A percentile compares a stretch with the other conserved stretches of the same genome.
Evolutionary conservation across 2,797 vertebrate genomes (phyloP).

Genomic region (Gouania willdenowi): DNA sequence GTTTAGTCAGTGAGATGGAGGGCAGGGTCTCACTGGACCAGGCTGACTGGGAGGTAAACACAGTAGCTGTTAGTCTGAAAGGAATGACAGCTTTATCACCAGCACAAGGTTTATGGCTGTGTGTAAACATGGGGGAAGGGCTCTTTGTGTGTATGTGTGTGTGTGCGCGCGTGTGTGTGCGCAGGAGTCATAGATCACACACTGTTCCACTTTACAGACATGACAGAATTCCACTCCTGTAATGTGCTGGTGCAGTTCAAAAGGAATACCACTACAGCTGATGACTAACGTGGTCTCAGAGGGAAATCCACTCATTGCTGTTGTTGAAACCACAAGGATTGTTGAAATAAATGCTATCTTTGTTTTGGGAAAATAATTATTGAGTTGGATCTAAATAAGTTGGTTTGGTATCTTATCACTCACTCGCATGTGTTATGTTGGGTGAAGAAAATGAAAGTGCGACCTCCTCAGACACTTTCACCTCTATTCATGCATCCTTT

Average conservation of each 20-base stretch:
- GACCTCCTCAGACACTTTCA: background rate
- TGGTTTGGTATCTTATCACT: too few relatives aligned
- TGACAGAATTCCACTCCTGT: conserved; percentile 6
- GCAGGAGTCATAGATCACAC: conserved; percentile 17
- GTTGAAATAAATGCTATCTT: too few relatives aligned
- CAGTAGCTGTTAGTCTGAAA: conserved; percentile 43
- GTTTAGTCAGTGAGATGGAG: background rate
- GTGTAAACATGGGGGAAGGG: conserved; percentile 13
- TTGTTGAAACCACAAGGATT: too few relatives aligned
- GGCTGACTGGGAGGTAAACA: conserved; percentile 42
- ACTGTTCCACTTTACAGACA: background rate
- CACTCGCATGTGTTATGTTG: too few relatives aligned
- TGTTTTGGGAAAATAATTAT: too few relatives aligned
- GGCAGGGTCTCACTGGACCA: conserved; percentile 30
- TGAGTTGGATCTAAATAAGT: too few relatives aligned
- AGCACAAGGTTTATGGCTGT: conserved; percentile 35
- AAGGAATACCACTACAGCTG: background rate
- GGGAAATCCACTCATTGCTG: background rate
- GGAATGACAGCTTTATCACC: conserved; percentile 58
- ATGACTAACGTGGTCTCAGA: background rate
- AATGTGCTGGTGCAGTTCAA: background rate
- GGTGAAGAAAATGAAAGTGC: too few relatives aligned
- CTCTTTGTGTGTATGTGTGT: background rate
- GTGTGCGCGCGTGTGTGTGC: conserved; percentile 5
- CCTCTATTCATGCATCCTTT: background rate